phyloP scores from a whole-genome alignment of 2,113 vertebrate genomes.

The Bos taurus region DNA sequence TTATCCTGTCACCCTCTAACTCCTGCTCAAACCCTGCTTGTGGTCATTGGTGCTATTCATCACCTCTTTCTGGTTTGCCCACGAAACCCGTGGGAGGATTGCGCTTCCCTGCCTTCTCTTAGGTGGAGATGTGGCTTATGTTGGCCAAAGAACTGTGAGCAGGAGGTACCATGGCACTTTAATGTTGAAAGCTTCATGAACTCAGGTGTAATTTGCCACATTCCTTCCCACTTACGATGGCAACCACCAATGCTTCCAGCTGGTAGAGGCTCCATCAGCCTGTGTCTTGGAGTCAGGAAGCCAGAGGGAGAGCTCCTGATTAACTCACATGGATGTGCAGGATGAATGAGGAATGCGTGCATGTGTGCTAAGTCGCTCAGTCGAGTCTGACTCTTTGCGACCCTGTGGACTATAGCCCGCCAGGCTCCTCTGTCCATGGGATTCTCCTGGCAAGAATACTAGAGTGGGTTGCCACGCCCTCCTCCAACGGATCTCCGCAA shows the following conservation, averaged over 20 bases:
- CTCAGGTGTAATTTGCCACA: not conserved
- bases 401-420: not conserved
- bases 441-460: not conserved
- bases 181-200: not conserved
- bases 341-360: rapidly evolving
- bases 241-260: not conserved
- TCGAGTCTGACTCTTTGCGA: not conserved
- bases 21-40: not conserved
- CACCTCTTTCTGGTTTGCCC: not conserved
- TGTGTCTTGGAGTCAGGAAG: not conserved
- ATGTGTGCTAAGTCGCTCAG: not conserved
- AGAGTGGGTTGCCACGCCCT: not conserved
- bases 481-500: not conserved
- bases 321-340: rapidly evolving
- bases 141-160: not conserved
- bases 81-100: not conserved
- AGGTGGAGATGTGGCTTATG: not conserved
- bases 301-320: not conserved
- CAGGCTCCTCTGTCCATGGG: not conserved
- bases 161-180: not conserved
- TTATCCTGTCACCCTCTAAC: not conserved
- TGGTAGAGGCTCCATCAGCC: not conserved
- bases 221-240: not conserved
- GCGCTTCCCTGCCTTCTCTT: not conserved
- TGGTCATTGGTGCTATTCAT: not conserved